Base-by-base conservation (phyloP, 2,888 invertebrate species). In the Drosophila anomelani region DNA sequence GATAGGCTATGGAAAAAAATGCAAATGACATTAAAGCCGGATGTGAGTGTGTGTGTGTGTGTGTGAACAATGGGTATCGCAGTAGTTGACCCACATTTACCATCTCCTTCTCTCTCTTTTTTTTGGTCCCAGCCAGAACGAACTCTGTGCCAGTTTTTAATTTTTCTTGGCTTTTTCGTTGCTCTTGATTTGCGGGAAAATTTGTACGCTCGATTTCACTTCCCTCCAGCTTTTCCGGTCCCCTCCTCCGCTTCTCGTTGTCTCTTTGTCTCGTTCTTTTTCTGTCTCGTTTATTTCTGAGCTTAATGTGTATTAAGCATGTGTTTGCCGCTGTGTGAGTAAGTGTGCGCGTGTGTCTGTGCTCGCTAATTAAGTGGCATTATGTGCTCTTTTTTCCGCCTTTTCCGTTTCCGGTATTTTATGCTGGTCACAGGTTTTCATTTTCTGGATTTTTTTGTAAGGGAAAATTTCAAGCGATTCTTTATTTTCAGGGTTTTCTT, bases 11-110 rank as follows among this genome's bases (percentile, higher is more conserved):
- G 58, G 51, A 55, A 60, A 66, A 74, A 75, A 87, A 85, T 85
- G 84, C 80, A 85, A 89, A 85, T 87, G 87, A 75, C 81, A 75
- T 87, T 88, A 76, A 83, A 87, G 67, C 75, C 47, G 61, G 73
- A 34, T 53, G 67, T 64, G 74, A 62, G 59, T n/a, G 43, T 60
- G 44, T 38, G 41, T 57, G 13, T 58, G 53, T 75, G 47, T 69
- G 23, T 44, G 78, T 73, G 64, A 55, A 72, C 76, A 83, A 80
- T 76, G 73, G 71, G 47, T 53, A 62, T 77, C 67, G 56, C 67
- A 80, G 69, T 88, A 80, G 71, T 83, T 83, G 88, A 83, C 87
- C 83, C 81, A 88, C 72, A 83, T 84, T 85, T 38, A 43, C 38
- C 57, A 51, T 34, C 38, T 67, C 46, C 13, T 54, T 32, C 23